Evolutionary conservation across 2,888 invertebrate genomes (phyloP), one percentile per base, ranked within the genome.

Genomic region (Pachycephus smyrnensis): DNA sequence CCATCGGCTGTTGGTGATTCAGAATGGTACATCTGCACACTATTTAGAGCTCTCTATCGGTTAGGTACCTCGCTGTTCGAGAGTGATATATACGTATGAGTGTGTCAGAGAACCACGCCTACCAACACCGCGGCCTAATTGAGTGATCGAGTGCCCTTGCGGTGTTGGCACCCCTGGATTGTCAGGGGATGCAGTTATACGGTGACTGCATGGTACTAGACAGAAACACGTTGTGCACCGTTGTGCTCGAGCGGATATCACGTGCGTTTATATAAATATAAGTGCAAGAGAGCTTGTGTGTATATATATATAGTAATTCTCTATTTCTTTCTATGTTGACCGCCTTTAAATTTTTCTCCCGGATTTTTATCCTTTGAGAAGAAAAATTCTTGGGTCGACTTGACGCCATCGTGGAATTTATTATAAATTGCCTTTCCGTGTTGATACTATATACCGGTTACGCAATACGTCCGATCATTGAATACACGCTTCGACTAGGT

Each of bases 121-220:
- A 89, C 90, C 87, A 88, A 89, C 90, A 89, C 88, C 86, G 85
- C 85, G 86, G 85, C 87, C 90, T 89, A 89, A 89, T 89, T 88
- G 88, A 89, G 89, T 89, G 88, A 89, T 89, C 87, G 87, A 89
- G 88, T 88, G 84, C 87, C 89, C 87, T 88, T 84, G 88, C 86
- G 86, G 86, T 85, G 87, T 86, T 87, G 87, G 87, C 88, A 84
- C 86, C 87, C 86, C 85, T 80, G 82, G 77, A 83, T 76, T 82
- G 84, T 82, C 83, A 80, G 81, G 82, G 83, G 83, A 83, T 84
- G 82, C 80, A 71, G 71, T 71, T 71, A 71, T 71, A 71, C 32
- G 40, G 40, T 23, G 40, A 55, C 23, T 55, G 40, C 40, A 9
- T 55, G 23, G 40, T 23, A 55, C 40, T 55, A 6, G 23, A 23